Percentiles rank a stretch among this genome's conserved stretches.
Evolutionary conservation across 1,140 invertebrate species (phyloP).

Genomic region (Drosophila sp.): DNA sequence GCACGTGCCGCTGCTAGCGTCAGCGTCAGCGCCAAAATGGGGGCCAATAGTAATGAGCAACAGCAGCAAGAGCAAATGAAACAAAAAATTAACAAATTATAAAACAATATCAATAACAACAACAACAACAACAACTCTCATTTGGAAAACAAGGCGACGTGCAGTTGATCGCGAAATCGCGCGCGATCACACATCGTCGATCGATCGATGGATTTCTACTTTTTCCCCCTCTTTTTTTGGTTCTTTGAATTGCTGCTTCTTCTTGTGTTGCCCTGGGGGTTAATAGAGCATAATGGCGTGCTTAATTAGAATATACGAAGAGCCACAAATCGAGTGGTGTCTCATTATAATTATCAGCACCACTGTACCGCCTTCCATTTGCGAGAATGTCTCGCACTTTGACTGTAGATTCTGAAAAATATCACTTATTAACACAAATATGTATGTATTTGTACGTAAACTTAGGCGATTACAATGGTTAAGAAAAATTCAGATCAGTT

Average conservation of each 20-base stretch:
- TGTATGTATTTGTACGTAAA: not conserved
- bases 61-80: slow-evolving; percentile 13
- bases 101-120: slow-evolving; percentile 22
- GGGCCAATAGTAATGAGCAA: slow-evolving; percentile 57
- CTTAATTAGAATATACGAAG: slow-evolving; percentile 64
- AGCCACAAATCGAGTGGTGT: slow-evolving; percentile 36
- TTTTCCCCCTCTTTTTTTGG: not conserved
- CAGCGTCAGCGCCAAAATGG: slow-evolving; percentile 53
- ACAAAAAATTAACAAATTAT: slow-evolving; percentile 1
- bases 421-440: not conserved
- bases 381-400: slow-evolving; percentile 12
- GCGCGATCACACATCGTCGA: slow-evolving; percentile 31
- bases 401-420: slow-evolving; percentile 3
- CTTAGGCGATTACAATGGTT: slow-evolving; percentile 1
- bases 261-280: slow-evolving; percentile 52
- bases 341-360: slow-evolving; percentile 57
- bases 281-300: slow-evolving; percentile 73
- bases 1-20: slow-evolving; percentile 71
- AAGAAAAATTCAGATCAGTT: slow-evolving; percentile 9
- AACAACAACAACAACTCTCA: slow-evolving; percentile 31
- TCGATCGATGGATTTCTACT: slow-evolving; percentile 29
- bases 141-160: slow-evolving; percentile 65
- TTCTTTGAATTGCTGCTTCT: slow-evolving; percentile 16
- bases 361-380: slow-evolving; percentile 8
- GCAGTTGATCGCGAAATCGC: slow-evolving; percentile 73